These are phyloP conservation scores for Meteorus colon DNA, from an alignment of 2,888 invertebrate genomes.

Conservation along the genomic window DNA sequence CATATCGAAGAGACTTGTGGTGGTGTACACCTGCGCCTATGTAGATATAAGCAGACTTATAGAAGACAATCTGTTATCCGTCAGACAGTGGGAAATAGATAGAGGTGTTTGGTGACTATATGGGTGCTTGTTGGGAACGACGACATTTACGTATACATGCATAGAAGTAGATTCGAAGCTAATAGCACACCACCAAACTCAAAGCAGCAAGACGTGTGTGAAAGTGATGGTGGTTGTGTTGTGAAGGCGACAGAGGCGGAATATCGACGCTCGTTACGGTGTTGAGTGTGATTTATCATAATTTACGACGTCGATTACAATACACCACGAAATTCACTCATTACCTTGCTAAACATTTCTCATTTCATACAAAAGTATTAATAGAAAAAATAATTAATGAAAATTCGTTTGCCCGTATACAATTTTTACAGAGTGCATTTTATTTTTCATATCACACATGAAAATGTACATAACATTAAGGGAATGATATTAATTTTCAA, in stretches of 20 bases:
- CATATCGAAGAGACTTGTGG: neutral
- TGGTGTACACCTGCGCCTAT: constrained; percentile 34
- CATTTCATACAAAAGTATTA: neutral
- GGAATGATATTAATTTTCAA: no score
- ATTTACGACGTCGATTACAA: constrained; percentile 36
- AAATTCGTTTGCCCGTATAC: neutral
- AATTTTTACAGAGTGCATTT: no score
- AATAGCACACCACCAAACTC: constrained; percentile 11
- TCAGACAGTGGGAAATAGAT: constrained; percentile 44
- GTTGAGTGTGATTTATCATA: constrained; percentile 36
- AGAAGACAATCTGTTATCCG: constrained; percentile 45
- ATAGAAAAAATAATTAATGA: neutral
- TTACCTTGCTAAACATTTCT: neutral
- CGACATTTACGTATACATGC: constrained; percentile 21
- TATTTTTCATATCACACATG: no score
- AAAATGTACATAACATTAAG: no score
- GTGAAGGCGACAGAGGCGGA: constrained; percentile 6
- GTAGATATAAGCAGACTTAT: constrained; percentile 39
- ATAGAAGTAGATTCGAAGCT: constrained; percentile 12
- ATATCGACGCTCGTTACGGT: constrained; percentile 30
- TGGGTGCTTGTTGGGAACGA: neutral
- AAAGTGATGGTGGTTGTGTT: neutral
- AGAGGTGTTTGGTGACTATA: constrained; percentile 42
- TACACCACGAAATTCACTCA: constrained; percentile 16
- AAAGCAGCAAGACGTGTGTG: neutral